phyloP scores from a whole-genome alignment of 2,113 vertebrate genomes.

The Corythornis cristatus region DNA sequence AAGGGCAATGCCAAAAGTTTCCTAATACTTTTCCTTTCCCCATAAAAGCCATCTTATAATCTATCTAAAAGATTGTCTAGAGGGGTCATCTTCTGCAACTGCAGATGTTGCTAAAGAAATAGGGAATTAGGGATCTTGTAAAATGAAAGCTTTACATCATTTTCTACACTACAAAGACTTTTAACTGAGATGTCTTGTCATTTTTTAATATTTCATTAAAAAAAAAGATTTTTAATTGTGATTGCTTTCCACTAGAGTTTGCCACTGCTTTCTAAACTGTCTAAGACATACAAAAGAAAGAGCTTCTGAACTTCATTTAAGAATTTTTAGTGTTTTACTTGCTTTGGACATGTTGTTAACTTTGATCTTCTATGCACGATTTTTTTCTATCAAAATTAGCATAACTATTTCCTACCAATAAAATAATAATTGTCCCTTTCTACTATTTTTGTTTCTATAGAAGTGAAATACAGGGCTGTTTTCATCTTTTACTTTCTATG shows the following conservation, averaged over 20 bases:
- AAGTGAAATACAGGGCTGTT: neutral
- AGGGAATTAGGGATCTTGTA: neutral
- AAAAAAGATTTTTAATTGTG: neutral
- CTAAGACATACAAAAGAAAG: neutral
- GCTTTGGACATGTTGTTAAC: neutral
- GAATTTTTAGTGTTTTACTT: neutral
- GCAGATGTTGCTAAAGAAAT: neutral
- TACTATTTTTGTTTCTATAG: neutral
- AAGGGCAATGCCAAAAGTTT: neutral
- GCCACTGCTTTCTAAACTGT: neutral
- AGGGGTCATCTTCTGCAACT: neutral
- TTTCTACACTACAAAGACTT: neutral
- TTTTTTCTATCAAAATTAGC: conserved; percentile 28
- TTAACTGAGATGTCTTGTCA: neutral
- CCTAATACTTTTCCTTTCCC: neutral
- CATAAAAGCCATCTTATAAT: neutral
- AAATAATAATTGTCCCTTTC: neutral
- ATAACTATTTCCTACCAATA: neutral
- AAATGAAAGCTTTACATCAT: neutral
- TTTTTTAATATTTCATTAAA: neutral
- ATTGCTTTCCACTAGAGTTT: neutral
- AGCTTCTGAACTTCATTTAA: neutral
- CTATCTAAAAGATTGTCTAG: neutral
- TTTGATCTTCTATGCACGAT: neutral
- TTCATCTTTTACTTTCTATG: neutral